Percentiles rank a stretch among this genome's conserved stretches.
Evolutionary conservation across 2,888 invertebrate genomes (phyloP).

Genomic region (Drosophila helvetica): DNA sequence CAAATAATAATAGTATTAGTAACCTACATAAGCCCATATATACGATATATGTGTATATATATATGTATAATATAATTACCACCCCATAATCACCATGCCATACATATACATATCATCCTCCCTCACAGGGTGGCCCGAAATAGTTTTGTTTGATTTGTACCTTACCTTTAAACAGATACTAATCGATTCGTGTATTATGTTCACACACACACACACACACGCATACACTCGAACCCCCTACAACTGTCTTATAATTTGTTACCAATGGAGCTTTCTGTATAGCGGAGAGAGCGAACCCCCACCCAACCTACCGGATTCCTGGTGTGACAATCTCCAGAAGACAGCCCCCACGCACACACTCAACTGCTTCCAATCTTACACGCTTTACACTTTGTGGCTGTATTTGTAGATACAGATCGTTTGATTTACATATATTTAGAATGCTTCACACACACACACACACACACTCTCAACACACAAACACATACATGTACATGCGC

Average conservation of each 20-base stretch:
- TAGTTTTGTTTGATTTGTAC: conserved; percentile 44
- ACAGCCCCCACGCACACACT: neutral
- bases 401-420: conserved; percentile 39
- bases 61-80: conserved; percentile 34
- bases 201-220: conserved; percentile 49
- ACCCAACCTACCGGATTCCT: neutral
- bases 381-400: conserved; percentile 48
- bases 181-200: conserved; percentile 80
- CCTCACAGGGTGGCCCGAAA: conserved; percentile 31
- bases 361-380: conserved; percentile 32
- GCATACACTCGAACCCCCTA: conserved; percentile 10
- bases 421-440: conserved; percentile 32
- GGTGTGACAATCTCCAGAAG: conserved; percentile 7
- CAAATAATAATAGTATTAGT: conserved; percentile 34
- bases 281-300: conserved; percentile 2
- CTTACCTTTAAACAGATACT: conserved; percentile 65
- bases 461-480: conserved; percentile 13
- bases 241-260: conserved; percentile 39
- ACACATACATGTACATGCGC: conserved; percentile 35
- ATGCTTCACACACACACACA: conserved; percentile 33
- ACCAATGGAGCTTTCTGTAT: conserved; percentile 38
- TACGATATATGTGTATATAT: conserved; percentile 25
- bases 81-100: conserved; percentile 24
- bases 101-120: conserved; percentile 25
- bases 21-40: conserved; percentile 37